Conservation (phyloP, 2,113 vertebrate genomes). For the Epinephelus moara region DNA sequence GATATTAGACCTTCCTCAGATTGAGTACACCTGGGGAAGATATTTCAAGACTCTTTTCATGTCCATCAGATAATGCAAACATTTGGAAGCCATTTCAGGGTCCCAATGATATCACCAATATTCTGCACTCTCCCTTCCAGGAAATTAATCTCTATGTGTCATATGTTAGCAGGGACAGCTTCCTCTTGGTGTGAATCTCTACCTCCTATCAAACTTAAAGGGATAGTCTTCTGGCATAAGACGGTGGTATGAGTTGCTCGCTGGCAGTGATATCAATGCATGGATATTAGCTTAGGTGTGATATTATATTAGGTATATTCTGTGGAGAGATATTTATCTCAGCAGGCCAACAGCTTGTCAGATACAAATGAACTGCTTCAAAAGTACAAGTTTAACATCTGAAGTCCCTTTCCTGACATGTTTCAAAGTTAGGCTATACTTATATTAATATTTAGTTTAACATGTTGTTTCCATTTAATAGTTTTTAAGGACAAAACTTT, state of each 20-base stretch:
- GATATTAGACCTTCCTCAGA: constrained; percentile 39
- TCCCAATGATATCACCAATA: constrained; percentile 31
- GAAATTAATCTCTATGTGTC: constrained; percentile 37
- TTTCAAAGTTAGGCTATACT: too few relatives aligned
- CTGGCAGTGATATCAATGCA: background rate
- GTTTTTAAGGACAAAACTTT: too few relatives aligned
- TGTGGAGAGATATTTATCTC: background rate
- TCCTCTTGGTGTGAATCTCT: background rate
- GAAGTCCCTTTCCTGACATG: too few relatives aligned
- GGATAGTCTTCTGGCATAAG: background rate
- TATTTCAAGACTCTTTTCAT: constrained; percentile 41
- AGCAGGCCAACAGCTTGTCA: background rate
- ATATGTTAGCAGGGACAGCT: constrained; percentile 1
- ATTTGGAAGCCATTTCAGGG: constrained; percentile 49
- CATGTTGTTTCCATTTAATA: too few relatives aligned
- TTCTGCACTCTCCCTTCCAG: constrained; percentile 6
- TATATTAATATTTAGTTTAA: too few relatives aligned
- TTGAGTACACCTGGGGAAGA: constrained; percentile 41
- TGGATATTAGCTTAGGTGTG: background rate
- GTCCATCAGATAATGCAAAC: constrained; percentile 52
- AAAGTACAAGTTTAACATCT: background rate
- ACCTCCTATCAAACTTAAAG: background rate
- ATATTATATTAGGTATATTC: background rate
- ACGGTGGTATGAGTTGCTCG: background rate
- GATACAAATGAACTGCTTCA: background rate